Evolutionary conservation across 2,797 vertebrate genomes (phyloP).

Genomic region (Manis pentadactyla): DNA sequence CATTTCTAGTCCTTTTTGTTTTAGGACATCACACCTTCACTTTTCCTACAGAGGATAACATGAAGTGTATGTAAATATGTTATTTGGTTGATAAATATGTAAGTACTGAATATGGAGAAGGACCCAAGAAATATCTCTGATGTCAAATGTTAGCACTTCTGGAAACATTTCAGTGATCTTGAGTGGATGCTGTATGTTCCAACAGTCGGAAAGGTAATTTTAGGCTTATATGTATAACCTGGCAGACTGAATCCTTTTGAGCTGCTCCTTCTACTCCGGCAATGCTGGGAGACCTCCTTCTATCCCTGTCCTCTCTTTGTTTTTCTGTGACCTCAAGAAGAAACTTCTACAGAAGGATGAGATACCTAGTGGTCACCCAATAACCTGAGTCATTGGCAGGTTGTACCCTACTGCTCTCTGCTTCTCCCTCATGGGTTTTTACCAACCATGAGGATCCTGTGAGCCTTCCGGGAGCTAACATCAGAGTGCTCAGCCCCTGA

Average conservation of each 20-base stretch:
- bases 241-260: background rate
- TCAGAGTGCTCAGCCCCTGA: background rate
- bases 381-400: background rate
- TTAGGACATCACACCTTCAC: background rate
- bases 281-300: background rate
- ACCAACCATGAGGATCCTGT: background rate
- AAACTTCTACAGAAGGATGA: background rate
- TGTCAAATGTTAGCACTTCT: slow-evolving; percentile 18
- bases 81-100: background rate
- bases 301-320: background rate
- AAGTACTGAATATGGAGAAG: background rate
- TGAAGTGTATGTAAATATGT: background rate
- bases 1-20: background rate
- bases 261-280: background rate
- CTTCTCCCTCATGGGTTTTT: background rate
- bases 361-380: background rate
- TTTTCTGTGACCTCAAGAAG: background rate
- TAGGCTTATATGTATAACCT: background rate
- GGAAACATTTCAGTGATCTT: slow-evolving; percentile 10
- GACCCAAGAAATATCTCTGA: background rate
- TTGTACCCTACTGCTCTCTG: rapidly evolving
- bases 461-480: background rate
- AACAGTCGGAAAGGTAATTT: background rate
- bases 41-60: background rate
- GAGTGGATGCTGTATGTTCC: background rate